These are phyloP conservation scores for Amblyteles armatorius DNA, from an alignment of 2,888 invertebrate genomes.

Conservation along the genomic window DNA sequence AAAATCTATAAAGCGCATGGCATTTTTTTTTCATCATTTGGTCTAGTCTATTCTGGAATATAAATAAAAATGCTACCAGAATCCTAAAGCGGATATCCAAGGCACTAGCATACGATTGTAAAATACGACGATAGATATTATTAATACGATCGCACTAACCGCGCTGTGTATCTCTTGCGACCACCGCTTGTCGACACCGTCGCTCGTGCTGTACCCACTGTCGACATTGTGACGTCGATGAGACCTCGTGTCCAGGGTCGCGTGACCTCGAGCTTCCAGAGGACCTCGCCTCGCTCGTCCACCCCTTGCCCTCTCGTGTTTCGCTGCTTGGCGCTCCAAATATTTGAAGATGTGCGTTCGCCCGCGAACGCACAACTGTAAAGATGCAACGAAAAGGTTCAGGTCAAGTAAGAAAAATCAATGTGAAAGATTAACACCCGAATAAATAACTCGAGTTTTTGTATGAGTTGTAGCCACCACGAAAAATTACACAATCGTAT, in stretches of 20 bases:
- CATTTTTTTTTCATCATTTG: neutral
- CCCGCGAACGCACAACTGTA: constrained; percentile 95
- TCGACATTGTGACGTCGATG: constrained; percentile 92
- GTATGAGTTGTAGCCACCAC: neutral
- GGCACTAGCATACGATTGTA: constrained; percentile 45
- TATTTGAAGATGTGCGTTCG: constrained; percentile 98
- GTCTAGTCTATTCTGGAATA: constrained; percentile 9
- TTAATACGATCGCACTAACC: constrained; percentile 79
- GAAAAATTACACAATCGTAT: neutral
- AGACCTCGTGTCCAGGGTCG: constrained; percentile 84
- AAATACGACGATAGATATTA: constrained; percentile 54
- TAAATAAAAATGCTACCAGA: constrained; percentile 34
- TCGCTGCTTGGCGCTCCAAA: constrained; percentile 94
- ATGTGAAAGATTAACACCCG: neutral
- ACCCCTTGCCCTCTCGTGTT: constrained; percentile 87
- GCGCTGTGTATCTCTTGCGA: constrained; percentile 89
- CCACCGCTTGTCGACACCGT: constrained; percentile 93
- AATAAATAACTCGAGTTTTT: neutral
- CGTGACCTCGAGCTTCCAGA: constrained; percentile 86
- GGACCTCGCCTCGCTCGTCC: constrained; percentile 85
- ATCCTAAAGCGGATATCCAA: constrained; percentile 27
- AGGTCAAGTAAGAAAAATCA: constrained; percentile 11
- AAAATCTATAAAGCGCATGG: constrained; percentile 23
- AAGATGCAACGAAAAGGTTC: constrained; percentile 64
- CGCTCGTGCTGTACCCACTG: constrained; percentile 95